Evolutionary conservation across 1,140 invertebrate genomes (phyloP).

Genomic region (Babylonia areolata): DNA sequence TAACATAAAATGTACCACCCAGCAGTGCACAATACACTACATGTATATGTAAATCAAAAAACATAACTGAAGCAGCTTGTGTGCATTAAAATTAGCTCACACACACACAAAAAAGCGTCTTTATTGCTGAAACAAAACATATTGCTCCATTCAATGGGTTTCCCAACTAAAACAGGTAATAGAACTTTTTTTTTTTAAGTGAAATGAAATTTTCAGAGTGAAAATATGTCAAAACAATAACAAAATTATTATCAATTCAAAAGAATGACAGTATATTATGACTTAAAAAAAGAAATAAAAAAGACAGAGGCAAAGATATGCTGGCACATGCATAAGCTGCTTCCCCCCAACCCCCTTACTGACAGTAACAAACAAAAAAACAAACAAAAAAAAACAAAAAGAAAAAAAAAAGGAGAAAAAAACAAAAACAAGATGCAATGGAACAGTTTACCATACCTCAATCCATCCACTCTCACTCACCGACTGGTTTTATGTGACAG

Average conservation of each 20-base stretch:
- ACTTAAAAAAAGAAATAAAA: too few relatives aligned
- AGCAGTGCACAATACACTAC: too few relatives aligned
- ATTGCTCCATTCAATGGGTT: not conserved
- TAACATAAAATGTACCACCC: not conserved
- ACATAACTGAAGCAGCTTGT: not conserved
- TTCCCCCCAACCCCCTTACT: too few relatives aligned
- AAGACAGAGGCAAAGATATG: not conserved
- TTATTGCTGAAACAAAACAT: not conserved
- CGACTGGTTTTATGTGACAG: conserved; percentile 26
- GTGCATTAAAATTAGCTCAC: not conserved
- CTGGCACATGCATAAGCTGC: not conserved
- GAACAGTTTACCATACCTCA: conserved; percentile 1
- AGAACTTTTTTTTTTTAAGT: too few relatives aligned
- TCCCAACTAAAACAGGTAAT: too few relatives aligned
- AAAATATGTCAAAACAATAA: not conserved
- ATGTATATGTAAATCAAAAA: too few relatives aligned
- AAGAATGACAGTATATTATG: not conserved
- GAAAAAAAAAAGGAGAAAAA: too few relatives aligned
- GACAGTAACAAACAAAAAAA: not conserved
- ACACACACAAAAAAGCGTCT: not conserved
- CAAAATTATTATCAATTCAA: not conserved
- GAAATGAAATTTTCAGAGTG: not conserved
- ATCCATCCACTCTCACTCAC: conserved; percentile 24
- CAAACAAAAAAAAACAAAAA: not conserved
- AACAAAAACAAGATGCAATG: conserved; percentile 7